A percentile compares a stretch with the other conserved stretches of the same genome.
Conservation (phyloP, 2,797 vertebrate genomes). For the Sebastes jordani region DNA sequence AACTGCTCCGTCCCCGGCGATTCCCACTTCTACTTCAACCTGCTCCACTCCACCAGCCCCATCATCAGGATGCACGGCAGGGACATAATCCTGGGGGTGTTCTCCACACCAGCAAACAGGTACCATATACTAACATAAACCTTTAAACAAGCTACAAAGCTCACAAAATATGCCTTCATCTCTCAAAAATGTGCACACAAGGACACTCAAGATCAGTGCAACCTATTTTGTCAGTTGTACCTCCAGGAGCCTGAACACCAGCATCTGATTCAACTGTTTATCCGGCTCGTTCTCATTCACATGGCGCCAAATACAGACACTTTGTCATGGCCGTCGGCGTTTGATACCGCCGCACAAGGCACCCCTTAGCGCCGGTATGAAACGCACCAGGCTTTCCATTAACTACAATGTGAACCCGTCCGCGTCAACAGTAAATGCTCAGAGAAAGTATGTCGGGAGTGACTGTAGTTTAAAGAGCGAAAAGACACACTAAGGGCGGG, state of each 20-base stretch:
- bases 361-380: too few species aligned
- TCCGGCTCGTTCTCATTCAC: too few species aligned
- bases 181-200: background rate
- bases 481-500: too few species aligned
- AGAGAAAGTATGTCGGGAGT: too few species aligned
- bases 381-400: too few species aligned
- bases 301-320: too few species aligned
- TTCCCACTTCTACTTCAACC: constrained; percentile 96
- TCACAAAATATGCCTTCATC: background rate
- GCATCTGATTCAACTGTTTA: background rate
- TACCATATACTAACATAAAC: constrained; percentile 48
- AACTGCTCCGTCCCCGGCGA: constrained; percentile 97
- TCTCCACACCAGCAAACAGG: constrained; percentile 96
- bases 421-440: too few species aligned
- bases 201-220: background rate
- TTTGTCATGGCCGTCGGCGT: too few species aligned
- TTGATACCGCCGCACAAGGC: too few species aligned
- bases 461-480: too few species aligned
- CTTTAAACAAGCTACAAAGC: background rate
- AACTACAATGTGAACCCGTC: too few species aligned
- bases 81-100: constrained; percentile 90
- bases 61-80: constrained; percentile 90
- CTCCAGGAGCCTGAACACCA: background rate
- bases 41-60: constrained; percentile 93
- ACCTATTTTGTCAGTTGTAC: background rate